Evolutionary conservation across 2,797 vertebrate species (phyloP).

Genomic region (Nyctibius grandis): DNA sequence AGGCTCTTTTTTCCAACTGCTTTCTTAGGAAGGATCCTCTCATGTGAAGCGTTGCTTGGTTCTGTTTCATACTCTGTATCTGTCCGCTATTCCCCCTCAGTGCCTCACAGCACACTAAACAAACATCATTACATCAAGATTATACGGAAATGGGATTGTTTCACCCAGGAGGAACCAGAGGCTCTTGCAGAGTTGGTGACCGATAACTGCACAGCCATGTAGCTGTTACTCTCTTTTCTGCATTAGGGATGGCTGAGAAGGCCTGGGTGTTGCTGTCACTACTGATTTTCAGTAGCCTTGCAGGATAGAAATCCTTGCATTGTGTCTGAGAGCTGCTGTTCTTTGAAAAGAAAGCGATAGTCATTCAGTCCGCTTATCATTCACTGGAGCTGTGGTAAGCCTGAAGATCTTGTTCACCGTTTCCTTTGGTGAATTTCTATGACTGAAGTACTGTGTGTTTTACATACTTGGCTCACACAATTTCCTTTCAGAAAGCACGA

Average conservation of each 20-base stretch:
- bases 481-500: not conserved
- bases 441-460: not conserved
- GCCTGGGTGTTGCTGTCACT: not conserved
- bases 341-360: not conserved
- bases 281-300: not conserved
- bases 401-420: not conserved
- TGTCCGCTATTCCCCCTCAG: not conserved
- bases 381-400: not conserved
- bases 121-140: not conserved
- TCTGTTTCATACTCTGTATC: not conserved
- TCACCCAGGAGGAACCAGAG: not conserved
- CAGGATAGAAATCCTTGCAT: not conserved
- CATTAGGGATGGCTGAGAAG: not conserved
- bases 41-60: not conserved
- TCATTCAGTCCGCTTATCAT: not conserved
- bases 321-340: not conserved
- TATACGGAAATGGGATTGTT: not conserved
- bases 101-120: not conserved
- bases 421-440: not conserved
- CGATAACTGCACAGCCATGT: not conserved
- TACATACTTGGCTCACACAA: not conserved
- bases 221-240: not conserved
- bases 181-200: not conserved
- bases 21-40: not conserved
- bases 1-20: not conserved